Percentiles rank a stretch among this genome's conserved stretches.
Evolutionary conservation across 1,140 invertebrate species (phyloP).

Genomic region (Sipha flava): DNA sequence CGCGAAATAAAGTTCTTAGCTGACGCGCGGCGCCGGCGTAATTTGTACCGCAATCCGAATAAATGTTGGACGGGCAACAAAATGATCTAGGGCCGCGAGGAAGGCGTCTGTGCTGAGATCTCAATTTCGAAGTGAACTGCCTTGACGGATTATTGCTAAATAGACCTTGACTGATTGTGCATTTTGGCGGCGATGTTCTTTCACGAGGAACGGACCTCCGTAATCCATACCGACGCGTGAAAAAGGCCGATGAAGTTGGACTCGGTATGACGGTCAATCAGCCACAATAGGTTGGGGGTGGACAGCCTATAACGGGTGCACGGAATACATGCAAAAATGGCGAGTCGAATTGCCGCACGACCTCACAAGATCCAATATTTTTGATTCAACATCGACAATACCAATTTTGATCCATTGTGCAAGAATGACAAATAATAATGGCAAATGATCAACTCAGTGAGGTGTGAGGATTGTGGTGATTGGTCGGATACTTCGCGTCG

Average conservation of each 20-base stretch:
- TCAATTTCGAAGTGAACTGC: neutral
- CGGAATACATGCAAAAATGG: neutral
- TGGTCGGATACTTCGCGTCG: neutral
- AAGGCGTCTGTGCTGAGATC: neutral
- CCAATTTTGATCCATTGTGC: neutral
- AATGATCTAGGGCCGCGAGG: neutral
- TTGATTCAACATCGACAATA: neutral
- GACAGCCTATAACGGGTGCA: constrained; percentile 33
- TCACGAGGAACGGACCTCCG: constrained; percentile 35
- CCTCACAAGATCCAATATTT: neutral
- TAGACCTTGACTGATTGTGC: neutral
- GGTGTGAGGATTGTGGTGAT: neutral
- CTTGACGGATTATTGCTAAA: neutral
- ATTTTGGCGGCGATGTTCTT: neutral
- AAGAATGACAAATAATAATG: neutral
- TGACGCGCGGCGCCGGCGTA: neutral
- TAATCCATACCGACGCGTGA: constrained; percentile 41
- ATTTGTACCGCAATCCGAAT: neutral
- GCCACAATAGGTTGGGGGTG: constrained; percentile 38
- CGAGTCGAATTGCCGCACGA: neutral
- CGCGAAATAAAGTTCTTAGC: neutral
- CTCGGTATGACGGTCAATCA: constrained; percentile 39
- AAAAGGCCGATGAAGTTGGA: constrained; percentile 39
- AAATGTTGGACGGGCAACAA: neutral
- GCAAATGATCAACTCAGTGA: constrained; percentile 33